Base-by-base conservation (phyloP, 2,888 invertebrate species). In the Cactoblastis cactorum region DNA sequence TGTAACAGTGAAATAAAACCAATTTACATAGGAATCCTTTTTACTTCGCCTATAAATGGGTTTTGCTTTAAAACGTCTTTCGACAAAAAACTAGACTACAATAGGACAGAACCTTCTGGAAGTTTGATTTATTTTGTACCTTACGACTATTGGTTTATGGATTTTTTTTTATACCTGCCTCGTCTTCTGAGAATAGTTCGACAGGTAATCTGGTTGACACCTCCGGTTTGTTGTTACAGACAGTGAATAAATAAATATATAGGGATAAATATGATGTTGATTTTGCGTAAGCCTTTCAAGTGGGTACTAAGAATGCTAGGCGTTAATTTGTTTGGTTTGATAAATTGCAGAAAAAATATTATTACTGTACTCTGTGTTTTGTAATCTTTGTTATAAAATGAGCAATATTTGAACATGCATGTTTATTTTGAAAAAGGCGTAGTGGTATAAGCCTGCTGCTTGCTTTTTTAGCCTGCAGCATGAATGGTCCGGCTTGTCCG, bases 1-100 rank as follows among this genome's bases (percentile, higher is more conserved):
- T 79, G 71, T 67, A 54, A 48, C 49, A 38, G 50, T 43, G 54
- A 45, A 65, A 72, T 67, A 69, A 74, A 79, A 71, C 61, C 57
- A 65, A 80, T 80, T 70, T 73, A 74, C 74, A 77, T 75, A 69
- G 72, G 72, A 80, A 80, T 83, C 75, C 80, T 75, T 80, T 79
- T 80, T 77, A 64, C 65, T 66, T 54, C 57, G 64, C 69, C 71
- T 63, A 77, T 80, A 76, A 76, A 81, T 72, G 76, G 68, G 72
- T 65, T 33, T 67, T 61, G 67, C 64, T 67, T 69, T 71, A 57
- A 64, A 67, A 66, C 55, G 63, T 71, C 74, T 80, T 75, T 79
- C 74, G 74, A 77, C 55, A 62, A 73, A 73, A 78, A 77, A 74
- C 48, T 55, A 50, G 18, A 58, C 51, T 52, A 68, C 65, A 65